Evolutionary conservation across 2,113 vertebrate genomes (phyloP), one percentile per base, ranked within the genome.

Genomic region (Oreochromis niloticus): DNA sequence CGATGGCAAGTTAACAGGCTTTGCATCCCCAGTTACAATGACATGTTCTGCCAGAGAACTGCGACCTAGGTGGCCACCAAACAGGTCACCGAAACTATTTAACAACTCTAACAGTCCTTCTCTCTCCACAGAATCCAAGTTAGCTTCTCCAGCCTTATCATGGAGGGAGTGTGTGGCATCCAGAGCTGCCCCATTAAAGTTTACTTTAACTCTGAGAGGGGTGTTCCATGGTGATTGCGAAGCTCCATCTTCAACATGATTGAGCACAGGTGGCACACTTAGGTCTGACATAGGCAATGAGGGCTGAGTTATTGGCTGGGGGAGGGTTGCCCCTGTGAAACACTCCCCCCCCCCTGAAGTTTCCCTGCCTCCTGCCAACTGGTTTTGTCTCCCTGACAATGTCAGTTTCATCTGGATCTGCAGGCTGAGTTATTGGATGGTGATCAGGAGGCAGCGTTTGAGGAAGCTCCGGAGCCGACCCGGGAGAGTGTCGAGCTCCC

Each of bases 381-480:
- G 50, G 3, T 52, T 4, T 52, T 1, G 4, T 52, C 7, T 52
- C 50, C 8, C 50, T 52, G 17, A 52, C 50, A 52, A 4, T 0
- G 4, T 1, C 50, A 19, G 50, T n/a, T 52, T 9, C 8, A 19
- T 19, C 17, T 52, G 50, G 50, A n/a, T 52, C 50, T n/a, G 50
- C 0, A 52, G 50, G 0, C 17, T 52, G 50, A 52, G 50, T 3
- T 9, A 52, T 17, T 52, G 50, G 50, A 9, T n/a, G 8, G 0
- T 52, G 17, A 8, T 52, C 0, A 19, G 50, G 8, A 52, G 50
- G 8, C 50, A 52, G 17, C 8, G 1, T 52, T 52, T n/a, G 17
- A 3, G 50, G 2, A 52, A 0, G 8, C 17, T 52, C 50, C 8
- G 4, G 17, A 52, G 50, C 50, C 4, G 0, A 5, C 50, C 17